These are phyloP conservation scores for Megalops cyprinoides DNA, from an alignment of 2,797 vertebrate genomes.

Conservation along the genomic window DNA sequence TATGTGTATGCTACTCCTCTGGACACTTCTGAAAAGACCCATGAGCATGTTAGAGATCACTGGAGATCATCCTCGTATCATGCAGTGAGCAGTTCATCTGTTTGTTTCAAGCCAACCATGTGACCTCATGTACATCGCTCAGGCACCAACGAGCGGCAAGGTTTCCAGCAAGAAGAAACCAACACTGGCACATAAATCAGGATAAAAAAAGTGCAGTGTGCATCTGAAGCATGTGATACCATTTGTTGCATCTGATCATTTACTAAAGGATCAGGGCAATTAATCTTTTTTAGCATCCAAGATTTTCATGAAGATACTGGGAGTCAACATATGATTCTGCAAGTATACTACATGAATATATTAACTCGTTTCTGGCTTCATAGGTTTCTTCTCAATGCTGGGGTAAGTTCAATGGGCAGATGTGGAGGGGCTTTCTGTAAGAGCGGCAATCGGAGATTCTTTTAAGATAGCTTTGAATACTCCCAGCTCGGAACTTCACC, in stretches of 20 bases:
- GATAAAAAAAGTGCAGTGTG: too few species aligned
- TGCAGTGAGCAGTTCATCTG: background rate
- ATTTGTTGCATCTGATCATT: too few species aligned
- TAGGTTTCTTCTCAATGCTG: background rate
- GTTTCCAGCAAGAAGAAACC: background rate
- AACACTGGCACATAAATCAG: background rate
- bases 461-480: background rate
- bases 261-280: too few species aligned
- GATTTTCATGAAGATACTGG: too few species aligned
- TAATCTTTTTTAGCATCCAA: too few species aligned
- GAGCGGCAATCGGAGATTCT: background rate
- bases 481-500: background rate
- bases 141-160: background rate
- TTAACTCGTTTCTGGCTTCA: background rate
- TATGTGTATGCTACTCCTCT: background rate
- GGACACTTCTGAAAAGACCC: background rate
- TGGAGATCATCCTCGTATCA: background rate
- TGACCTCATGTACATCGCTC: background rate
- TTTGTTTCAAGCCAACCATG: background rate
- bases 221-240: too few species aligned
- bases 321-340: too few species aligned
- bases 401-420: background rate
- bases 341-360: too few species aligned
- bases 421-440: background rate
- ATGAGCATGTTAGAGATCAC: background rate